Evolutionary conservation across 1,140 invertebrate species (phyloP).

Genomic region (Metaphire vulgaris): DNA sequence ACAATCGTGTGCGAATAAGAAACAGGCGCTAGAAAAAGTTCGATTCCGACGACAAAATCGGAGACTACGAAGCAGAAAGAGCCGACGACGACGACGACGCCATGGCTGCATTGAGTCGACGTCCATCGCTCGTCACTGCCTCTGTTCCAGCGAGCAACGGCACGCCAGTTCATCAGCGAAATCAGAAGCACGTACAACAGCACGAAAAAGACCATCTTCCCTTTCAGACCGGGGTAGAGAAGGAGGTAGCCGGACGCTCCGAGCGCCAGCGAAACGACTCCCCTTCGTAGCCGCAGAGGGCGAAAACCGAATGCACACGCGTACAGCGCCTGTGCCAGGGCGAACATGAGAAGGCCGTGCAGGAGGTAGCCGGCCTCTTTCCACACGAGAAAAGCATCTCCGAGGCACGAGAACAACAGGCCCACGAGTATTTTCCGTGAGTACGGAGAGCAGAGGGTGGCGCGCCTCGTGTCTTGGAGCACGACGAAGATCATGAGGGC

Average conservation of each 20-base stretch:
- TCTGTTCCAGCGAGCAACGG: conserved; percentile 65
- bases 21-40: conserved; percentile 65
- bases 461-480: conserved; percentile 67
- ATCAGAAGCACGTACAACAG: conserved; percentile 68
- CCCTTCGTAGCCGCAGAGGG: conserved; percentile 62
- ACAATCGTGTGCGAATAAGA: conserved; percentile 68
- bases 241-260: conserved; percentile 37
- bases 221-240: conserved; percentile 38
- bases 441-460: conserved; percentile 66
- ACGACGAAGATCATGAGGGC: conserved; percentile 75
- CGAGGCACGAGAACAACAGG: conserved; percentile 71
- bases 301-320: conserved; percentile 73
- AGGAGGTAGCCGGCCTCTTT: conserved; percentile 58
- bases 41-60: conserved; percentile 69
- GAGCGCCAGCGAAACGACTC: conserved; percentile 44
- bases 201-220: conserved; percentile 49
- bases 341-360: conserved; percentile 73
- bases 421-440: conserved; percentile 67
- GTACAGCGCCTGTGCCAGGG: conserved; percentile 69
- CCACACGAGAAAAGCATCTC: conserved; percentile 77
- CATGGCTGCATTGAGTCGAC: conserved; percentile 65
- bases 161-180: conserved; percentile 74
- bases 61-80: conserved; percentile 68
- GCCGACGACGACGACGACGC: conserved; percentile 63
- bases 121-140: conserved; percentile 62